phyloP scores from a whole-genome alignment of 2,888 invertebrate genomes.

The Scelioninae gen. 1 region DNA sequence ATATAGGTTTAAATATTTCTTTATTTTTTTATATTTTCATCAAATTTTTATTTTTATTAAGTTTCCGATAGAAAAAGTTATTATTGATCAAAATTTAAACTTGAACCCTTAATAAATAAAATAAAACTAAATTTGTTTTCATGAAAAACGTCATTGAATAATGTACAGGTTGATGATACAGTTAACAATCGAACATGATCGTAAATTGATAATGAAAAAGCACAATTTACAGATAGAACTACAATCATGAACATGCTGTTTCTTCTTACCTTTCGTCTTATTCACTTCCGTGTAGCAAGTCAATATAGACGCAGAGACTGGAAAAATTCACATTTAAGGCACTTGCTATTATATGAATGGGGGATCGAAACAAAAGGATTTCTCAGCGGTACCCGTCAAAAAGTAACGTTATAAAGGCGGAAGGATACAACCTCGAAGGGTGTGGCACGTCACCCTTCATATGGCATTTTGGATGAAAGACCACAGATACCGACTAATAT shows the following conservation, averaged over 20 bases:
- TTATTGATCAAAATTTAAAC: too few relatives aligned
- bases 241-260: constrained; percentile 64
- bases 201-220: constrained; percentile 35
- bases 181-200: not conserved
- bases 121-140: too few relatives aligned
- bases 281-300: constrained; percentile 53
- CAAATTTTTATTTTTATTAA: too few relatives aligned
- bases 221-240: constrained; percentile 55
- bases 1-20: too few relatives aligned
- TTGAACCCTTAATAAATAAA: too few relatives aligned
- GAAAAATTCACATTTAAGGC: constrained; percentile 74
- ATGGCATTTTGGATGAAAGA: constrained; percentile 77
- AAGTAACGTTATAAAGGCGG: constrained; percentile 78
- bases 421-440: constrained; percentile 80
- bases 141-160: too few relatives aligned
- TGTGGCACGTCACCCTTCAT: constrained; percentile 76
- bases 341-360: constrained; percentile 74
- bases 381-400: constrained; percentile 75
- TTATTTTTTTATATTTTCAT: too few relatives aligned
- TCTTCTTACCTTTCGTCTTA: constrained; percentile 52
- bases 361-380: constrained; percentile 77
- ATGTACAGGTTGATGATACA: not conserved
- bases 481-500: constrained; percentile 78
- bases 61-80: too few relatives aligned
- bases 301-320: constrained; percentile 69